phyloP scores from a whole-genome alignment of 2,888 invertebrate species.

The Epinotia ramella region DNA sequence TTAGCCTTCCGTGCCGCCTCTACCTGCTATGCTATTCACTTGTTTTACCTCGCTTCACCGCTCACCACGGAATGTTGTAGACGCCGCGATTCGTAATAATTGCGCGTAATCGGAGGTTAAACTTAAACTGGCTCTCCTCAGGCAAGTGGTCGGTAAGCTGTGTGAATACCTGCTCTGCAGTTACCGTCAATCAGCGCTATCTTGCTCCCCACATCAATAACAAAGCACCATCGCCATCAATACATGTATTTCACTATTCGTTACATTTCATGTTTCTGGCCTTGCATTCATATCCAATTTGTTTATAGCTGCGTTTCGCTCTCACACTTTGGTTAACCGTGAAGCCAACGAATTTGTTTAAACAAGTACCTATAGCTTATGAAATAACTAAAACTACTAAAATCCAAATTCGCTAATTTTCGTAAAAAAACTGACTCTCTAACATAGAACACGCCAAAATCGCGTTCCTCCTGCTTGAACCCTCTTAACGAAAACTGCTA shows the following conservation, averaged over 20 bases:
- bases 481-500: neutral
- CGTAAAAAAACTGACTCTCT: neutral
- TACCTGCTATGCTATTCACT: conserved; percentile 41
- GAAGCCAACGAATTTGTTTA: neutral
- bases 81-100: neutral
- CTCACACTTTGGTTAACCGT: neutral
- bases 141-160: neutral
- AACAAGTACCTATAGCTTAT: no score
- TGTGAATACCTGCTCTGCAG: conserved; percentile 49
- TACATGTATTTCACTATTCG: conserved; percentile 52
- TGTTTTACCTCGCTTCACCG: neutral
- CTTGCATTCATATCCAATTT: neutral
- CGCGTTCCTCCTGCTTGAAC: no score
- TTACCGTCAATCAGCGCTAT: conserved; percentile 55
- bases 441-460: neutral
- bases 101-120: neutral
- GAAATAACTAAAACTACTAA: neutral
- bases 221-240: conserved; percentile 49
- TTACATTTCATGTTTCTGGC: neutral
- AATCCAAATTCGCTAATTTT: neutral
- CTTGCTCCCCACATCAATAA: conserved; percentile 56
- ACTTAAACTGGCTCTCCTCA: neutral
- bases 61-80: neutral
- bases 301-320: neutral
- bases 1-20: conserved; percentile 52